Conservation (phyloP, 2,888 invertebrate genomes). For the Troides aeacus region DNA sequence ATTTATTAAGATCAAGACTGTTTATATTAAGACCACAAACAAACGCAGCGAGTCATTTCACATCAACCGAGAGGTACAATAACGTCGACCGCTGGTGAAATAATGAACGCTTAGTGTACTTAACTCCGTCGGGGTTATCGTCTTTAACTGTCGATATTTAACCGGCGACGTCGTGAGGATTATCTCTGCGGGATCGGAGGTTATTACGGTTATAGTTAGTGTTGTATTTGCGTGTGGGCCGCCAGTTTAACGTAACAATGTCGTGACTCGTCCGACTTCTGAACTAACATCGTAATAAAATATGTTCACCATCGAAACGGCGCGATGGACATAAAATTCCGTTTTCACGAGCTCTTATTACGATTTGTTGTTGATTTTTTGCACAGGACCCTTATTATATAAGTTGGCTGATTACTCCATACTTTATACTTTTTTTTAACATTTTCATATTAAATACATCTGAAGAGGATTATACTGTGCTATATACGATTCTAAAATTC, state of each 20-base stretch:
- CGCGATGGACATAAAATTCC: slow-evolving; percentile 48
- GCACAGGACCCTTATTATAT: background rate
- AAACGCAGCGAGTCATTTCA: slow-evolving; percentile 3
- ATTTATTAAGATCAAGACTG: background rate
- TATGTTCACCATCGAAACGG: slow-evolving; percentile 55
- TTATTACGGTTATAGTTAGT: slow-evolving; percentile 46
- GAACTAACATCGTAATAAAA: slow-evolving; percentile 60
- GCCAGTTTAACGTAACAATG: slow-evolving; percentile 54
- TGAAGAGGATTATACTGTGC: too few species aligned
- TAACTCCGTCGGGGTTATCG: slow-evolving; percentile 28
- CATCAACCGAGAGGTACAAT: slow-evolving; percentile 7
- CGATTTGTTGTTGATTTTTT: slow-evolving; percentile 18
- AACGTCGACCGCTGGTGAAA: slow-evolving; percentile 15
- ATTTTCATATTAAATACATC: too few species aligned
- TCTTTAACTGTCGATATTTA: slow-evolving; percentile 32
- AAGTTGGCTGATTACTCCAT: background rate
- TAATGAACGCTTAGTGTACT: slow-evolving; percentile 27
- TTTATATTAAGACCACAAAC: slow-evolving; percentile 6
- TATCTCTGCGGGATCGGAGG: slow-evolving; percentile 41
- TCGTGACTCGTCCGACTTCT: slow-evolving; percentile 65
- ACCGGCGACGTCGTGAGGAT: slow-evolving; percentile 31
- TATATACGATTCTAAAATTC: too few species aligned
- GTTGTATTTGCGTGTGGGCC: slow-evolving; percentile 63
- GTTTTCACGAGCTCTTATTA: slow-evolving; percentile 44
- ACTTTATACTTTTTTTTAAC: too few species aligned